These are phyloP conservation scores for Cephalopholis sonnerati DNA, from an alignment of 2,113 vertebrate genomes.

Conservation along the genomic window DNA sequence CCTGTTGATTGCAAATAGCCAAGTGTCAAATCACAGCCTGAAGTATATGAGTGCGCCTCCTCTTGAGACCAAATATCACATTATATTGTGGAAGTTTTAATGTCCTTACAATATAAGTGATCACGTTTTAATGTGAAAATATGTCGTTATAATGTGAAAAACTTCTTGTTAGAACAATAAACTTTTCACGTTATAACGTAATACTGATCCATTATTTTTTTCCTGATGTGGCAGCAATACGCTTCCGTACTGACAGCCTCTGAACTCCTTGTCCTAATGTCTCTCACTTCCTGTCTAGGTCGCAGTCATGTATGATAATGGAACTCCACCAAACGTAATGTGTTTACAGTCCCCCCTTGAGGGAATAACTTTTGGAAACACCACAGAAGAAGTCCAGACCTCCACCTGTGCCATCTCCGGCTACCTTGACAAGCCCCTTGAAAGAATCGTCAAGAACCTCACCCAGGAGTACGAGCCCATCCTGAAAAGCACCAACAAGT, in stretches of 20 bases:
- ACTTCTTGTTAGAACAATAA: too few relatives aligned
- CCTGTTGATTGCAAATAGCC: too few relatives aligned
- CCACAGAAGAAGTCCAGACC: not conserved
- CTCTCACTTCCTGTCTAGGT: slow-evolving; percentile 40
- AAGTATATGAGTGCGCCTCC: too few relatives aligned
- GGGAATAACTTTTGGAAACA: slow-evolving; percentile 53
- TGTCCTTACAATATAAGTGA: too few relatives aligned
- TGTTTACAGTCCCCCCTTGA: not conserved
- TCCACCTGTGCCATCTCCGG: slow-evolving; percentile 42
- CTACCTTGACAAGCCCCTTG: slow-evolving; percentile 42
- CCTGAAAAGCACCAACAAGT: accelerated
- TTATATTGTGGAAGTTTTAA: too few relatives aligned
- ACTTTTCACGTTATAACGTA: too few relatives aligned
- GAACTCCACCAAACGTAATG: accelerated
- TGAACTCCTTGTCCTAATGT: not conserved
- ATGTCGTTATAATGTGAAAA: too few relatives aligned
- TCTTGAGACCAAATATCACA: too few relatives aligned
- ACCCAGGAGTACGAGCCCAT: accelerated
- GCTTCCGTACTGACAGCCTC: not conserved
- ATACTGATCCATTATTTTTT: too few relatives aligned
- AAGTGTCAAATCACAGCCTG: too few relatives aligned
- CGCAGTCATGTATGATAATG: not conserved
- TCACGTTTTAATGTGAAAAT: too few relatives aligned
- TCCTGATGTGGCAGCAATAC: too few relatives aligned
- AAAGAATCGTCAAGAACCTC: not conserved